These are phyloP conservation scores for Malurus melanocephalus DNA, from an alignment of 2,113 vertebrate genomes.

Conservation along the genomic window DNA sequence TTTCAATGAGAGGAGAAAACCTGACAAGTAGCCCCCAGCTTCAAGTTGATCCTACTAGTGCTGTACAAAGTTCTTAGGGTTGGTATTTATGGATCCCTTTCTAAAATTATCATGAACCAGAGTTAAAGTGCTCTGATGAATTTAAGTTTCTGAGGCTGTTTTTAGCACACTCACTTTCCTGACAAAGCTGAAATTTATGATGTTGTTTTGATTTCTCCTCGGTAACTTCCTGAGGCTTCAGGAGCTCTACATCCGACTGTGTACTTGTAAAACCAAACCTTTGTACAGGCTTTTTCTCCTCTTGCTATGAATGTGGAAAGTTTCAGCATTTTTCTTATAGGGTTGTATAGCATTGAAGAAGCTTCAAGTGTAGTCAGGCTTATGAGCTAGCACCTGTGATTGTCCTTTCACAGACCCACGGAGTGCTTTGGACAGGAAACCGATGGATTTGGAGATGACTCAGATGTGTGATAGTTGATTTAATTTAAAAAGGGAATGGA, in stretches of 20 bases:
- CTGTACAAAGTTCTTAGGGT: not conserved
- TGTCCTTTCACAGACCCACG: not conserved
- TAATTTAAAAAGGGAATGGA: constrained; percentile 41
- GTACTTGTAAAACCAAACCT: not conserved
- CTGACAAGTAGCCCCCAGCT: not conserved
- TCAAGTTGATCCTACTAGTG: not conserved
- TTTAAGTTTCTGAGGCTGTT: constrained; percentile 2
- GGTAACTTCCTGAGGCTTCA: constrained; percentile 6
- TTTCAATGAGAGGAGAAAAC: not conserved
- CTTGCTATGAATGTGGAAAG: not conserved
- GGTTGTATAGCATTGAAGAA: not conserved
- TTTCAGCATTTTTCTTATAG: not conserved
- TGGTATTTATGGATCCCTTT: not conserved
- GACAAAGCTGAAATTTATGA: not conserved
- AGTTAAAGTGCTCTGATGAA: not conserved
- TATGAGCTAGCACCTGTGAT: not conserved
- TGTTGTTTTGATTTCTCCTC: constrained; percentile 21
- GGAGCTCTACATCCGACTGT: not conserved
- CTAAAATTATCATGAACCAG: not conserved
- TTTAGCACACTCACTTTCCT: constrained; percentile 6
- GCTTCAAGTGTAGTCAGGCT: not conserved
- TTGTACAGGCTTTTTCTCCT: not conserved
- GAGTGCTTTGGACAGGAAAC: constrained; percentile 17
- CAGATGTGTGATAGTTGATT: constrained; percentile 24
- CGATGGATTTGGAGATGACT: constrained; percentile 5